Conservation (phyloP, 1,140 invertebrate species). For the Philaenus spumarius region DNA sequence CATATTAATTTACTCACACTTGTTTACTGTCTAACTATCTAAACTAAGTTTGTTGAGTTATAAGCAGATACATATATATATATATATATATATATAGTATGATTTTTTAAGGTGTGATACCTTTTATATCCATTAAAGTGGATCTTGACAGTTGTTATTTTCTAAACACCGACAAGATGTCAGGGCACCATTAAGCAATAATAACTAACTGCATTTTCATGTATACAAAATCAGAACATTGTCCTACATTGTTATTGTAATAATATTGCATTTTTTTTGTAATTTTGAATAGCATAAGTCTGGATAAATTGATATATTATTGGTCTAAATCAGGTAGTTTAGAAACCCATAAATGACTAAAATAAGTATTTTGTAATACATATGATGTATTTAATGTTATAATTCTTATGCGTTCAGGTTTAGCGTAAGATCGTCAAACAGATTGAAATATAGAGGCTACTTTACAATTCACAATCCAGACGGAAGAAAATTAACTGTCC, state of each 20-base stretch:
- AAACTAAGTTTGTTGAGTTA: no score
- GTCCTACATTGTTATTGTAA: not conserved
- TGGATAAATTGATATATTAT: not conserved
- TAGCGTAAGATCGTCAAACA: not conserved
- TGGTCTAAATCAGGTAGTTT: not conserved
- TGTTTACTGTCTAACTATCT: no score
- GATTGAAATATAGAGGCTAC: constrained; percentile 2
- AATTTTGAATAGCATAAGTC: not conserved
- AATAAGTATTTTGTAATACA: not conserved
- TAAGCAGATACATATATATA: no score
- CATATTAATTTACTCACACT: no score
- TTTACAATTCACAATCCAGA: constrained; percentile 7
- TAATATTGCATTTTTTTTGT: not conserved
- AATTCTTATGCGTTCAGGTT: not conserved
- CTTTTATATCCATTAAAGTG: no score
- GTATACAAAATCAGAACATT: not conserved
- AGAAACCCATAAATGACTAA: not conserved
- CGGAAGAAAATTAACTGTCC: constrained; percentile 2
- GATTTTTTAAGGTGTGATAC: no score
- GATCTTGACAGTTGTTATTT: no score
- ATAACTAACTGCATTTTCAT: no score
- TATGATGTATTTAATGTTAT: not conserved
- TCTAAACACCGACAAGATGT: no score
- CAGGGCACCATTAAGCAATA: no score
- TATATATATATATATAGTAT: no score